Conservation (phyloP, 2,888 invertebrate genomes). For the Eupithecia dodoneata region DNA sequence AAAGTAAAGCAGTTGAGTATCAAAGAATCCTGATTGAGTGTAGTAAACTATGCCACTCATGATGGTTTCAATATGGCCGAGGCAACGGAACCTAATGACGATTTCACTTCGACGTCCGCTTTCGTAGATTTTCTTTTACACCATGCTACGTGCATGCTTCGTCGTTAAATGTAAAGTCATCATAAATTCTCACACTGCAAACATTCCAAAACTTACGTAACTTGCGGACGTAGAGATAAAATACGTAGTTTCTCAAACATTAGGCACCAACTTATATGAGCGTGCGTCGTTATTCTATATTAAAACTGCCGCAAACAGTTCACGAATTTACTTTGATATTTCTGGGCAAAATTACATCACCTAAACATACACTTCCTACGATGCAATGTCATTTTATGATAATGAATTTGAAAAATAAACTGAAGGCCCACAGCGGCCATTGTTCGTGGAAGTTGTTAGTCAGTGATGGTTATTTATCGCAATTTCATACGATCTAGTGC, state of each 20-base stretch:
- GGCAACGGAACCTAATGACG: slow-evolving; percentile 44
- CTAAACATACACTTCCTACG: slow-evolving; percentile 50
- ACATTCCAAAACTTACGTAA: slow-evolving; percentile 43
- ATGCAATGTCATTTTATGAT: slow-evolving; percentile 56
- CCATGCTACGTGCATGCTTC: slow-evolving; percentile 34
- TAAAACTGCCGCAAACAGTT: slow-evolving; percentile 21
- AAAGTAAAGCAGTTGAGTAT: slow-evolving; percentile 3
- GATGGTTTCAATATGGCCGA: slow-evolving; percentile 35
- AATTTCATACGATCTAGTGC: slow-evolving; percentile 46
- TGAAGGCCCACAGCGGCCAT: slow-evolving; percentile 48
- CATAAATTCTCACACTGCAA: slow-evolving; percentile 40
- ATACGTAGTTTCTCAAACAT: slow-evolving; percentile 35
- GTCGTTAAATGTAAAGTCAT: slow-evolving; percentile 35
- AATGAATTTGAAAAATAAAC: slow-evolving; percentile 56
- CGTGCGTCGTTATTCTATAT: slow-evolving; percentile 18
- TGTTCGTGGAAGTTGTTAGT: slow-evolving; percentile 51
- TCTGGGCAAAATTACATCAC: slow-evolving; percentile 42
- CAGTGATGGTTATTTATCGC: slow-evolving; percentile 50
- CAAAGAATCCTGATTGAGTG: slow-evolving; percentile 16
- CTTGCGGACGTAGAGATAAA: slow-evolving; percentile 42
- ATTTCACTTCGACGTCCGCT: slow-evolving; percentile 47
- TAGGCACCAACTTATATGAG: slow-evolving; percentile 18
- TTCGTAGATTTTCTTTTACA: slow-evolving; percentile 47
- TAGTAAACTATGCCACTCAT: slow-evolving; percentile 22
- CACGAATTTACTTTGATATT: slow-evolving; percentile 27